Base-by-base conservation (phyloP, 2,888 invertebrate species). In the Phaedon cochleariae region DNA sequence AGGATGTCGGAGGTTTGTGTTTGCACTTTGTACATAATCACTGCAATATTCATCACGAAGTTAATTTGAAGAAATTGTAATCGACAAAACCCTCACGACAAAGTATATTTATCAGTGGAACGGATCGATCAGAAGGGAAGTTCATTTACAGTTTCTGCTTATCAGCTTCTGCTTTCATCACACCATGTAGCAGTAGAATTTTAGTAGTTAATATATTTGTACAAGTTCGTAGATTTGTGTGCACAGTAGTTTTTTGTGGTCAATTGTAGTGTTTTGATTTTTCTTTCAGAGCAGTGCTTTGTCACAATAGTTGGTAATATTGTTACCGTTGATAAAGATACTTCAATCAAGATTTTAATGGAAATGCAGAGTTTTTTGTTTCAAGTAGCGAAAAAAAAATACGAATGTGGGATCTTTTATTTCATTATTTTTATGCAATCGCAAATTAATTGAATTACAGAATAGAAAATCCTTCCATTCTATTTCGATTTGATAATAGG, bases 1-100 rank as follows among this genome's bases (percentile, higher is more conserved):
- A 64, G 55, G 69, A 65, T 22, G 68, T 64, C 21, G 73, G 68
- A 73, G 73, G 74, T 73, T 65, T 59, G 75, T 73, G 58, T 45
- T 57, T 20, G 34, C 48, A 53, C 26, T 49, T 15, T 41, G 41
- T 57, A 57, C 10, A 51, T 51, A 52, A 52, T 21, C 21, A 52
- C 21, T 21, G 52, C 31, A 21, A 52, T 52, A 15, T 52, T 20
- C 22, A 52, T 52, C 21, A 22, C 15, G 52, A 22, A 31, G 41
- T 41, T 41, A 15, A n/a, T 4, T 2, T 4, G 15, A 41, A n/a
- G 41, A 41, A 41, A 41, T 41, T 41, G 41, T 15, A 41, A 41
- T 41, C n/a, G n/a, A n/a, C n/a, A n/a, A n/a, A n/a, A n/a, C n/a
- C n/a, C n/a, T n/a, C n/a, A n/a, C n/a, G n/a, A n/a, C n/a, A n/a